Base-by-base conservation (phyloP, 2,888 invertebrate genomes). In the Lepeophtheirus nordmannii region DNA sequence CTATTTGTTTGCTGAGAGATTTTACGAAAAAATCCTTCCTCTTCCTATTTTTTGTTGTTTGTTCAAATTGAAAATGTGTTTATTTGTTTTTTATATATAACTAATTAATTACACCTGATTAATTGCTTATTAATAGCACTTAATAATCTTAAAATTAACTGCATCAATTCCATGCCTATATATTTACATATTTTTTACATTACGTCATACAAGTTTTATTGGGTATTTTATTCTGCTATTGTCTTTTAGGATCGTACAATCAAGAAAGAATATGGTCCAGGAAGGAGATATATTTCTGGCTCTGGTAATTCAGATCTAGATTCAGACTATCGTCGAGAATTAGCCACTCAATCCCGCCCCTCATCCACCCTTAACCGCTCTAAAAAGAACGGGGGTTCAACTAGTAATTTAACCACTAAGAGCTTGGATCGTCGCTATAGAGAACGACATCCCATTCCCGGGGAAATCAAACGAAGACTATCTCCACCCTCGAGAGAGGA, bases 281-380 rank as follows among this genome's bases (percentile, higher is more conserved):
- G 63, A 53, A 30, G 63, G 56, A 46, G 53, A 17, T 46, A 46
- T 8, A 17, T 46, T 14, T 12, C 46, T 12, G 63, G 53, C 22
- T n/a, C 61, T 30, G 56, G 46, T 53, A 38, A 39, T 20, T 63
- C 63, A 38, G 65, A 65, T 39, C 17, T 60, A 14, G 69, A 69
- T 58, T 68, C 69, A 37, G 70, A 70, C 56, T 70, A 70, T 62
- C 66, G 70, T 58, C 68, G 69, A 46, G 69, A 69, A 53, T 58
- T 70, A 53, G 69, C 69, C 12, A 68, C 68, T 12, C 17, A 17
- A 23, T 14, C 17, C 12, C 66, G n/a, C 14, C 39, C 20, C 14
- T 60, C 23, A 59, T 58, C 46, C 37, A 58, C 20, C 30, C 30
- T 30, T 30, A 30, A 30, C 30, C 30, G 30, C 30, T 30, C 30